Conservation (phyloP, 2,888 invertebrate species). For the Andrena trimmerana region DNA sequence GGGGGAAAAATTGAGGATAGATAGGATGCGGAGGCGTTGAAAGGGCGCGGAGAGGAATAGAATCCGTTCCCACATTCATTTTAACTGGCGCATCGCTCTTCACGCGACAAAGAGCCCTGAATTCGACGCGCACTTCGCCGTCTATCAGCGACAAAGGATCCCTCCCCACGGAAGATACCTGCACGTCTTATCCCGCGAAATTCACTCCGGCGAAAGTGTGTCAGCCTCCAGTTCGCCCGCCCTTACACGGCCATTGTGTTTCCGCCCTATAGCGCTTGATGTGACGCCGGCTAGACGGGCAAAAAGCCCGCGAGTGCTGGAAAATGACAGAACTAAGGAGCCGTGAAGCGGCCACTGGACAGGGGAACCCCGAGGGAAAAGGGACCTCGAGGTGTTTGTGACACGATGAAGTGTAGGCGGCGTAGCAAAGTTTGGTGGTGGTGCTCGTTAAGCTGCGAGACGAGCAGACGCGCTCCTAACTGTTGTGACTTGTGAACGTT, state of each 20-base stretch:
- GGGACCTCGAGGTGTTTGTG: neutral
- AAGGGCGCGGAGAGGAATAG: slow-evolving; percentile 17
- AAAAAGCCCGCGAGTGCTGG: slow-evolving; percentile 41
- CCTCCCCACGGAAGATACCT: slow-evolving; percentile 46
- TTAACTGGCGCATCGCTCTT: slow-evolving; percentile 34
- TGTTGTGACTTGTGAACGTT: no score
- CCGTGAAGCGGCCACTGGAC: slow-evolving; percentile 6
- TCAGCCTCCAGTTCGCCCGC: slow-evolving; percentile 37
- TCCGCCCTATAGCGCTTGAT: slow-evolving; percentile 49
- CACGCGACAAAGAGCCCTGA: slow-evolving; percentile 27
- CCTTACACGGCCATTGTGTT: slow-evolving; percentile 45
- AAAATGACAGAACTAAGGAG: slow-evolving; percentile 44
- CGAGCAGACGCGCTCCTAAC: no score
- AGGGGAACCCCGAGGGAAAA: neutral
- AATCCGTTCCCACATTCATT: slow-evolving; percentile 33
- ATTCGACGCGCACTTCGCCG: slow-evolving; percentile 47
- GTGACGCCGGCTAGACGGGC: slow-evolving; percentile 47
- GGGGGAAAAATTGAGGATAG: slow-evolving; percentile 49
- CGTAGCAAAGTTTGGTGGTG: no score
- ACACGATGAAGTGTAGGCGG: slow-evolving; percentile 2
- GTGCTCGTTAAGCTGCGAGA: no score
- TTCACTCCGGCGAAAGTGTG: slow-evolving; percentile 55
- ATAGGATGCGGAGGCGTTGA: slow-evolving; percentile 20
- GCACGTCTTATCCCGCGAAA: slow-evolving; percentile 57
- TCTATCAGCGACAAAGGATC: slow-evolving; percentile 54